Evolutionary conservation across 2,797 vertebrate species (phyloP), one percentile per base, ranked within the genome.

Genomic region (Australoheros facetus): DNA sequence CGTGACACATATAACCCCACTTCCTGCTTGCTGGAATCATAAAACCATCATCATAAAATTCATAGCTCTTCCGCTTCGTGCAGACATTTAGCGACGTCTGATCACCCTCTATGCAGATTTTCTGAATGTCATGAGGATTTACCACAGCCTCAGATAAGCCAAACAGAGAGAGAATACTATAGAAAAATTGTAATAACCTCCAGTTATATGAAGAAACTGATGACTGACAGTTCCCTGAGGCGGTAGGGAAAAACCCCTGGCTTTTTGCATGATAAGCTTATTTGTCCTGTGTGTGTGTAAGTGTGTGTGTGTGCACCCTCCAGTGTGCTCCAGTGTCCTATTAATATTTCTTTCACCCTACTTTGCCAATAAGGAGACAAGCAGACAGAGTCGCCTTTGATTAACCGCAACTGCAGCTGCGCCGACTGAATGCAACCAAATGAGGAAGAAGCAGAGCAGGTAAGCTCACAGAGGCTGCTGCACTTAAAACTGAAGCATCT

Each of bases 291-390:
- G 34, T 74, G 77, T 71, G 7, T 75, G 66, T 78, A n/a, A n/a
- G 55, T 79, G 55, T 80, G 77, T 71, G 54, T 80, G 83, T 80
- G 81, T 78, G 74, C 51, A 5, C 73, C 77, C 85, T 82, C 64
- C 81, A 85, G 80, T 39, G 64, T 83, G 73, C 77, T 87, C 81
- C 85, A 92, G 89, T 93, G 89, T 95, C 87, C 86, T 89, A 90
- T 87, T 88, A 89, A 88, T 88, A 91, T 72, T 75, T 86, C 82
- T 86, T 84, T 88, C 81, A 73, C 56, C 54, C 60, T 85, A 58
- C 28, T 82, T 75, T 32, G 3, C 39, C 84, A 59, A 69, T 45
- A 80, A 55, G 58, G 39, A 82, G 23, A 62, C 48, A 71, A 19
- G 21, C 69, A 81, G 45, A 62, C 53, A 80, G 64, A 55, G 39